Evolutionary conservation across 2,888 invertebrate species (phyloP).

Genomic region (Drosophila tripunctata): DNA sequence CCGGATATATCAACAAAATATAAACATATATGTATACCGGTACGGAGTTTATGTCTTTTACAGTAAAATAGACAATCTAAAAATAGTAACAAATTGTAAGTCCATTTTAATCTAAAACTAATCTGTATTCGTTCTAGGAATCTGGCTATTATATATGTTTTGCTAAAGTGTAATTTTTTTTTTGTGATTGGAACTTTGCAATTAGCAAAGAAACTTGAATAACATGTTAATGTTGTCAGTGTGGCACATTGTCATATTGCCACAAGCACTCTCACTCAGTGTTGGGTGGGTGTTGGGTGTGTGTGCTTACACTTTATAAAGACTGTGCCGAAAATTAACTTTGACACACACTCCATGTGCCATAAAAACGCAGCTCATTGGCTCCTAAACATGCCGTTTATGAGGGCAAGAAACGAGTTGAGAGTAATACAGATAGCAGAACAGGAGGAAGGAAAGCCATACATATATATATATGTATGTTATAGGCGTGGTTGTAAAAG

Average conservation of each 20-base stretch:
- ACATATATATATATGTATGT: background rate
- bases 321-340: conserved; percentile 62
- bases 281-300: conserved; percentile 4
- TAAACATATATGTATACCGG: too few relatives aligned
- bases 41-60: too few relatives aligned
- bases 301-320: conserved; percentile 48
- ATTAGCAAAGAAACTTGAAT: conserved; percentile 15
- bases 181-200: conserved; percentile 12
- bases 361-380: conserved; percentile 71
- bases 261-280: conserved; percentile 22
- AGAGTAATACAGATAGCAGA: too few relatives aligned
- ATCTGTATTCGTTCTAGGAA: too few relatives aligned
- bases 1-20: too few relatives aligned
- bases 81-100: too few relatives aligned
- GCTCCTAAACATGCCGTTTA: conserved; percentile 62
- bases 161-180: too few relatives aligned
- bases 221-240: conserved; percentile 10
- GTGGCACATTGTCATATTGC: conserved; percentile 24
- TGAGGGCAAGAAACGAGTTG: conserved; percentile 18
- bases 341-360: conserved; percentile 49
- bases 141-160: too few relatives aligned
- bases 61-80: too few relatives aligned
- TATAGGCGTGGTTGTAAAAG: conserved; percentile 31
- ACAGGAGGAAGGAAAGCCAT: background rate
- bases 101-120: too few relatives aligned